phyloP scores from a whole-genome alignment of 2,888 invertebrate genomes.

The Chromoteleia sp. region DNA sequence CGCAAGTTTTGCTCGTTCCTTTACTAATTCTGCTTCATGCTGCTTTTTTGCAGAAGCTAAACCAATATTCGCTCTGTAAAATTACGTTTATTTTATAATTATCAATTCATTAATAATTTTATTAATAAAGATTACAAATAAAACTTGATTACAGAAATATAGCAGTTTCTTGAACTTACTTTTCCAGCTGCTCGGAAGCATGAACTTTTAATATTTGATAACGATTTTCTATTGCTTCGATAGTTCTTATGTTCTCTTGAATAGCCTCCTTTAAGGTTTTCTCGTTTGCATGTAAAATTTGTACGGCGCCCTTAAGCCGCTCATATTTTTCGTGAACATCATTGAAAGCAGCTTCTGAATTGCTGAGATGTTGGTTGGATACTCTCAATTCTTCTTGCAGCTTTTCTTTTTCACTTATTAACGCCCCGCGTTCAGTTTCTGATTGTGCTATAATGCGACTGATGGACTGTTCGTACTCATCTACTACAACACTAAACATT shows the following conservation, averaged over 20 bases:
- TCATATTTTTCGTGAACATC: conserved; percentile 87
- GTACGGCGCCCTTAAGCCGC: conserved; percentile 88
- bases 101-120: neutral
- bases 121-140: no score
- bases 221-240: conserved; percentile 92
- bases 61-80: conserved; percentile 82
- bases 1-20: conserved; percentile 89
- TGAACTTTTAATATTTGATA: conserved; percentile 95
- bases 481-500: conserved; percentile 82
- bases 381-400: conserved; percentile 84
- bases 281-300: conserved; percentile 45
- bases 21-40: conserved; percentile 89
- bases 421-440: conserved; percentile 83
- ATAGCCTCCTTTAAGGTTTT: conserved; percentile 88
- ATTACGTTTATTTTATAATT: no score
- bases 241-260: conserved; percentile 89
- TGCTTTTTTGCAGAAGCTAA: conserved; percentile 39
- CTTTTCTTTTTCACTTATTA: conserved; percentile 83
- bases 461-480: conserved; percentile 86
- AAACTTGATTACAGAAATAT: no score
- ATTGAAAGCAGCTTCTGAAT: conserved; percentile 83
- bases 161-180: conserved; percentile 86
- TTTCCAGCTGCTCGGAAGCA: conserved; percentile 95
- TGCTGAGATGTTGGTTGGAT: conserved; percentile 83
- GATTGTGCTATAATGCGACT: conserved; percentile 86